Conservation (phyloP, 2,113 vertebrate species). For the Mus pahari region DNA sequence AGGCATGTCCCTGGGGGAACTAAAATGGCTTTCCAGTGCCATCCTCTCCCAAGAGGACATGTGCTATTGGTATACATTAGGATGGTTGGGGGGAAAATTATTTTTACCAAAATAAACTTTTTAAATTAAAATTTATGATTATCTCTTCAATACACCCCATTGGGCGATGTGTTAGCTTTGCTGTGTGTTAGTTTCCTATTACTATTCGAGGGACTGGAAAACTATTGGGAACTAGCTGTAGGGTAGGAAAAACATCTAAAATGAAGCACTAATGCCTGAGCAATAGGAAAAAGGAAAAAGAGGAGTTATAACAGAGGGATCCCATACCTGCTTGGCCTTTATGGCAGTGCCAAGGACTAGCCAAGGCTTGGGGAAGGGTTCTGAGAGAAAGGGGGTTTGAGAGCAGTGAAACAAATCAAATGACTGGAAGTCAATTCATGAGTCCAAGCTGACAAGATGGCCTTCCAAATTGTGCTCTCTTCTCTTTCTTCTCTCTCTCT, state of each 20-base stretch:
- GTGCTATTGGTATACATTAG: slow-evolving; percentile 67
- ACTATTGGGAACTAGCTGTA: slow-evolving; percentile 54
- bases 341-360: neutral
- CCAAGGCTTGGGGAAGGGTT: no score
- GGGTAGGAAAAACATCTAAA: slow-evolving; percentile 22
- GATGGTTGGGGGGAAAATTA: slow-evolving; percentile 70
- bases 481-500: no score
- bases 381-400: no score
- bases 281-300: neutral
- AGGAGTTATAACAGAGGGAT: neutral
- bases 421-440: no score
- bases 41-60: slow-evolving; percentile 38
- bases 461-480: no score
- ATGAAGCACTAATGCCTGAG: neutral
- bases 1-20: slow-evolving; percentile 44
- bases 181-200: slow-evolving; percentile 74
- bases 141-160: slow-evolving; percentile 67
- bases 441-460: no score
- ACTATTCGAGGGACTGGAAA: slow-evolving; percentile 57
- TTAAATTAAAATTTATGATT: slow-evolving; percentile 72
- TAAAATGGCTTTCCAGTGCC: slow-evolving; percentile 50
- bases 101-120: slow-evolving; percentile 79
- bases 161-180: slow-evolving; percentile 62
- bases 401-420: no score
- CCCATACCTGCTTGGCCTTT: neutral